These are phyloP conservation scores for Triops longicaudatus DNA, from an alignment of 1,140 invertebrate species.

Conservation along the genomic window DNA sequence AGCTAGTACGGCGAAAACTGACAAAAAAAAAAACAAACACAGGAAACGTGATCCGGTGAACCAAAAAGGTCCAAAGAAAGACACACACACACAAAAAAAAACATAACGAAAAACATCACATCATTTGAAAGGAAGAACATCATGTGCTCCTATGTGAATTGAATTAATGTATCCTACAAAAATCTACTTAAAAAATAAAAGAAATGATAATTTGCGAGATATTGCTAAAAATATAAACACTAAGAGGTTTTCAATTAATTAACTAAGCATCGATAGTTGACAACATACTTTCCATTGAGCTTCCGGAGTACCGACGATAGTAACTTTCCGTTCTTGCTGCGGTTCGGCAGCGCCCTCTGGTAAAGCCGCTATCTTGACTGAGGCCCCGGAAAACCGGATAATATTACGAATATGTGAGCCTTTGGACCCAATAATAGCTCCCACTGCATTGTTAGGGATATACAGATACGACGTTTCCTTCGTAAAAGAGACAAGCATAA, in stretches of 20 bases:
- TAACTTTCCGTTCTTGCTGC: slow-evolving; percentile 82
- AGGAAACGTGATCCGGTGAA: too few species aligned
- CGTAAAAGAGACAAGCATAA: slow-evolving; percentile 32
- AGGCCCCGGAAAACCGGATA: slow-evolving; percentile 89
- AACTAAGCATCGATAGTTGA: slow-evolving; percentile 17
- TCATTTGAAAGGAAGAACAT: too few species aligned
- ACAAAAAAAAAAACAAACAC: too few species aligned
- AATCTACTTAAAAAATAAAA: too few species aligned
- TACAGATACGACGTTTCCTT: slow-evolving; percentile 88
- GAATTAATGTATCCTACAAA: too few species aligned
- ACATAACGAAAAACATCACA: too few species aligned
- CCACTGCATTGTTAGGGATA: slow-evolving; percentile 94
- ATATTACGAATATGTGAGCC: slow-evolving; percentile 94
- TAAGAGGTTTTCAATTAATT: too few species aligned
- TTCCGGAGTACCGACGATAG: slow-evolving; percentile 79
- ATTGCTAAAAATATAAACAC: too few species aligned
- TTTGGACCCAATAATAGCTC: slow-evolving; percentile 94
- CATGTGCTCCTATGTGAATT: too few species aligned
- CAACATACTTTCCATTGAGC: slow-evolving; percentile 84
- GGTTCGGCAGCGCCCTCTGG: slow-evolving; percentile 45
- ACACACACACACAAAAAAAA: slow-evolving; percentile 34
- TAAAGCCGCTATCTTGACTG: slow-evolving; percentile 82
- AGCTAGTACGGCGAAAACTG: too few species aligned
- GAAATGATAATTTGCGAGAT: too few species aligned
- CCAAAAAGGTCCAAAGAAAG: slow-evolving; percentile 17